phyloP scores from a whole-genome alignment of 2,888 invertebrate species.

The Diarsia brunnea region DNA sequence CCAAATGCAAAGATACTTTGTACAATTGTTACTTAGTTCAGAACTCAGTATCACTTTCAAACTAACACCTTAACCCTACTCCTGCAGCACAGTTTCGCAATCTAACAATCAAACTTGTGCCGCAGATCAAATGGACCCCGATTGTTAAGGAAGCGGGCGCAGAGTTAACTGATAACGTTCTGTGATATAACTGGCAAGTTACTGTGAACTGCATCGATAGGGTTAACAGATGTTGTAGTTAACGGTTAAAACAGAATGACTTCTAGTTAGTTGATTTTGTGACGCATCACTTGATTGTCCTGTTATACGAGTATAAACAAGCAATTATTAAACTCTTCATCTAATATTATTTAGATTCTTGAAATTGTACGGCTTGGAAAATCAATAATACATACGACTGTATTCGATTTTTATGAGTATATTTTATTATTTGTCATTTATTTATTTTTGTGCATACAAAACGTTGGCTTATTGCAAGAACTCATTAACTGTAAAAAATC shows the following conservation, averaged over 20 bases:
- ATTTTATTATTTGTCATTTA: neutral
- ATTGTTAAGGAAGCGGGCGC: conserved; percentile 41
- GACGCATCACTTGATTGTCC: neutral
- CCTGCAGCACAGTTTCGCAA: conserved; percentile 22
- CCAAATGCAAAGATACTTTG: neutral
- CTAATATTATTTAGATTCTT: neutral
- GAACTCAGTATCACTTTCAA: conserved; percentile 30
- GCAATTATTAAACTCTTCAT: neutral
- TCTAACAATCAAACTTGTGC: conserved; percentile 53
- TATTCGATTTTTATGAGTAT: neutral
- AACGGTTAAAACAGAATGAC: neutral
- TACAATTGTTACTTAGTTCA: neutral
- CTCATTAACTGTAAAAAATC: too few species aligned
- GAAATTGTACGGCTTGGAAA: neutral
- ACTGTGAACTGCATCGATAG: conserved; percentile 38
- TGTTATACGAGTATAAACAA: neutral
- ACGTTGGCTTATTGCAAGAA: too few species aligned
- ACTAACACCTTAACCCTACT: conserved; percentile 24
- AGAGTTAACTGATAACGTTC: conserved; percentile 52
- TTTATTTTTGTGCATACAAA: too few species aligned
- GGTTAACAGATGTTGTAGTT: conserved; percentile 30
- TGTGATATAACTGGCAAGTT: conserved; percentile 21
- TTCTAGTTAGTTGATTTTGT: neutral
- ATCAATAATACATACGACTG: neutral
- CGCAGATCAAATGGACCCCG: conserved; percentile 50